Conservation (phyloP, 1,140 invertebrate species). For the Temnothorax longispinosus region DNA sequence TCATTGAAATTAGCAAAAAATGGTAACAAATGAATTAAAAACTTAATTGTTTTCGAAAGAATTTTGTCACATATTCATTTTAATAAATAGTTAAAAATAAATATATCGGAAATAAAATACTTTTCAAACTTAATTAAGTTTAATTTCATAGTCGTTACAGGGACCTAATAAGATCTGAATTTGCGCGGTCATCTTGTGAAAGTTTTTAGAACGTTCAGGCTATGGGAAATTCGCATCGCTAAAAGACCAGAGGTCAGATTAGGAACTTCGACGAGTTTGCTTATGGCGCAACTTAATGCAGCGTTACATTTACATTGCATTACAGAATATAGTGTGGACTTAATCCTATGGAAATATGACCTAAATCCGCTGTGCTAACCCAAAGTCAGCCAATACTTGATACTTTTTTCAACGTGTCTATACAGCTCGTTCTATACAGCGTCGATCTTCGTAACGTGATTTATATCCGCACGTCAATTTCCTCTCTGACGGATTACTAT, state of each 20-base stretch:
- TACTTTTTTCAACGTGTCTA: not conserved
- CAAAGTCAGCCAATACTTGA: slow-evolving; percentile 38
- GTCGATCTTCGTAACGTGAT: slow-evolving; percentile 4
- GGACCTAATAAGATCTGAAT: not conserved
- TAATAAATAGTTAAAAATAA: not conserved
- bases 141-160: not conserved
- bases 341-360: slow-evolving; percentile 45
- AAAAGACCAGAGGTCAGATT: slow-evolving; percentile 33
- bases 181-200: not conserved
- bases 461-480: slow-evolving; percentile 38
- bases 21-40: not conserved
- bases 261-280: slow-evolving; percentile 32
- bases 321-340: slow-evolving; percentile 6
- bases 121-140: not conserved
- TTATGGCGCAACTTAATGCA: slow-evolving; percentile 15
- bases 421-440: not conserved
- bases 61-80: not conserved
- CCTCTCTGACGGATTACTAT: slow-evolving; percentile 39
- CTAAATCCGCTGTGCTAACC: not conserved
- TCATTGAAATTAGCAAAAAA: too few species aligned
- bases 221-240: not conserved
- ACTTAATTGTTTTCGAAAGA: not conserved
- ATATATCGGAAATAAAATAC: not conserved
- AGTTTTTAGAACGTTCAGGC: slow-evolving; percentile 3
- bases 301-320: slow-evolving; percentile 43